Base-by-base conservation (phyloP, 2,113 vertebrate species). In the Oxyura jamaicensis region DNA sequence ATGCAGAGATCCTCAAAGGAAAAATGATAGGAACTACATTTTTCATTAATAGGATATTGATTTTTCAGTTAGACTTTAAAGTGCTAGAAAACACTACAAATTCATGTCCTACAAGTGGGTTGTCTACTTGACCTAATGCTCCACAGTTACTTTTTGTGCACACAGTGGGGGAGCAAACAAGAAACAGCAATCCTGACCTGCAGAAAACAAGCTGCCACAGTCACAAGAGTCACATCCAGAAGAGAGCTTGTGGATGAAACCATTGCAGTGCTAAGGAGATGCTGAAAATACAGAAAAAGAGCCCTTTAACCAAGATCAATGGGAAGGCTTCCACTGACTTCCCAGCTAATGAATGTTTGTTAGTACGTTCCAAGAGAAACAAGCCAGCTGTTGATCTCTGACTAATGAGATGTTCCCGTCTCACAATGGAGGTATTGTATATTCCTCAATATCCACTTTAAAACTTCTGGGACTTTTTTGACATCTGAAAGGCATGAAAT, bases 341-440 rank as follows among this genome's bases (percentile, higher is more conserved):
- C 44, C 62, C 69, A 81, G n/a, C 13, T 36, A 59, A 31, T 1
- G 5, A 63, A 63, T 28, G 16, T 36, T 62, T 36, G 22, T 63
- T 63, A 39, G 25, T 21, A 1, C 28, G 5, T 13, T 67, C 3
- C 1, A 71, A 59, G 53, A 60, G 52, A 65, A 42, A 33, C 4
- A 56, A 25, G 68, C 31, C 44, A 62, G 26, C 55, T 86, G 71
- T 14, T 50, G 1, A 1, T 41, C 63, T 83, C 41, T 66, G 59
- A 13, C 36, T 58, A 36, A 18, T 0, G 0, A 50, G 55, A n/a
- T 3, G 2, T 8, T 63, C 21, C 2, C 29, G 25, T 21, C 33
- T 59, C 39, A 35, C 16, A 52, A 50, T 39, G 68, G 35, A 91
- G 59, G 10, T 2, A 42, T 2, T 2, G 8, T 12, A 15, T 25